phyloP scores from a whole-genome alignment of 2,888 invertebrate genomes.

The Tromatobia lineatoria region DNA sequence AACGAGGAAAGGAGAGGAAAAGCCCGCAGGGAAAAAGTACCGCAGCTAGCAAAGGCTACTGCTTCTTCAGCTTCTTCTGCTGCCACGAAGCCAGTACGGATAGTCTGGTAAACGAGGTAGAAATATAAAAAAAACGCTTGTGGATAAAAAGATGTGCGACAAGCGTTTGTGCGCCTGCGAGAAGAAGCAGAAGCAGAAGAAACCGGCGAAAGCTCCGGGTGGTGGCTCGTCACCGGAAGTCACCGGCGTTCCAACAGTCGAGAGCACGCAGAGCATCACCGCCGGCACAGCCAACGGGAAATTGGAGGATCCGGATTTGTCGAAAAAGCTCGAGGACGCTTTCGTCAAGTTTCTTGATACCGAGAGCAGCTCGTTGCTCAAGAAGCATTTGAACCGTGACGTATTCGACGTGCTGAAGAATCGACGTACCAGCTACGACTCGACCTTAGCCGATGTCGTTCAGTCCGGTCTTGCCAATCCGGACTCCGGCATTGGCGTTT shows the following conservation, averaged over 20 bases:
- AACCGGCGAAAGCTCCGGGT: slow-evolving; percentile 52
- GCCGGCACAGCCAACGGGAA: slow-evolving; percentile 24
- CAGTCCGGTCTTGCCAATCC: slow-evolving; percentile 89
- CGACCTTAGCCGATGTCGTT: slow-evolving; percentile 89
- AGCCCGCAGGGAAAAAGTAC: slow-evolving; percentile 21
- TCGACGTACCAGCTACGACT: slow-evolving; percentile 87
- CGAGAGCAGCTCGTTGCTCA: slow-evolving; percentile 88
- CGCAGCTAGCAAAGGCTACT: neutral
- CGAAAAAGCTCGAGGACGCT: slow-evolving; percentile 86
- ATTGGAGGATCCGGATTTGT: slow-evolving; percentile 71
- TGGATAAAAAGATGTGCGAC: slow-evolving; percentile 79
- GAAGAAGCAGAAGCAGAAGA: slow-evolving; percentile 67
- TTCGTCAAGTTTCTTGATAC: slow-evolving; percentile 85
- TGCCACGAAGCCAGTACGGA: neutral
- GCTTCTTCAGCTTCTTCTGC: neutral
- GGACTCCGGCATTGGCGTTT: slow-evolving; percentile 89
- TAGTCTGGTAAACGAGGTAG: slow-evolving; percentile 26
- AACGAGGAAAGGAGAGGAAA: neutral
- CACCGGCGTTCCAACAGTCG: slow-evolving; percentile 13
- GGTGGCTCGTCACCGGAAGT: slow-evolving; percentile 44
- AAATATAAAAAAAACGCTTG: slow-evolving; percentile 40
- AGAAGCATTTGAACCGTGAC: slow-evolving; percentile 87
- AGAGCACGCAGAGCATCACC: no score
- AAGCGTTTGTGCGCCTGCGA: slow-evolving; percentile 77
- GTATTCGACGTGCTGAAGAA: slow-evolving; percentile 86